These are phyloP conservation scores for Ephialtes manifestator DNA, from an alignment of 2,888 invertebrate genomes.

Conservation along the genomic window DNA sequence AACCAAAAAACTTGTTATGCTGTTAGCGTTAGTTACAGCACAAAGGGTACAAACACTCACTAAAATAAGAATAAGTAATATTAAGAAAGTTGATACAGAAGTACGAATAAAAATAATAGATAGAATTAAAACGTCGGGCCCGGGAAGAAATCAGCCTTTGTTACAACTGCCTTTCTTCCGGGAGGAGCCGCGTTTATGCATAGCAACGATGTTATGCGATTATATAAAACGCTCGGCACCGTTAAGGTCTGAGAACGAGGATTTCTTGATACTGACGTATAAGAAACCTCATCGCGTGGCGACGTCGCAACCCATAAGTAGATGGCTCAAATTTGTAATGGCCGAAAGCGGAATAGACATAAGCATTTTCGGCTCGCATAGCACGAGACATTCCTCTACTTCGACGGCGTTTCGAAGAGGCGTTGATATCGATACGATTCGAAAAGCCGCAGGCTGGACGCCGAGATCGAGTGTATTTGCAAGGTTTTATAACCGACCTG, in stretches of 20 bases:
- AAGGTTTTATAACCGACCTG: constrained; percentile 27
- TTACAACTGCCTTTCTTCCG: constrained; percentile 14
- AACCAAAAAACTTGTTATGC: constrained; percentile 40
- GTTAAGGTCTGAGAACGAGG: not conserved
- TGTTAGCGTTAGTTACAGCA: constrained; percentile 35
- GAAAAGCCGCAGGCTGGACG: constrained; percentile 37
- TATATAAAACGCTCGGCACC: constrained; percentile 5
- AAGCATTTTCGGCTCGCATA: constrained; percentile 33
- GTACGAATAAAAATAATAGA: constrained; percentile 32
- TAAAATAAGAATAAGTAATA: constrained; percentile 28
- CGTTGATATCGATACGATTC: constrained; percentile 23
- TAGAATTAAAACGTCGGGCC: constrained; percentile 38
- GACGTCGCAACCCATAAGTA: constrained; percentile 14
- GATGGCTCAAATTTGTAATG: constrained; percentile 31
- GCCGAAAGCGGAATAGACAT: constrained; percentile 27
- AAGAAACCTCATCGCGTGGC: constrained; percentile 19
- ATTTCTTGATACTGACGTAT: constrained; percentile 10
- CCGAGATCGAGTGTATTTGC: constrained; percentile 29
- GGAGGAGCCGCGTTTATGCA: constrained; percentile 15
- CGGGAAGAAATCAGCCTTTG: constrained; percentile 12
- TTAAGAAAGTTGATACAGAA: not conserved
- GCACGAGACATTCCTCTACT: constrained; percentile 10
- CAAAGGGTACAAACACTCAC: constrained; percentile 40
- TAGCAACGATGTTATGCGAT: not conserved
- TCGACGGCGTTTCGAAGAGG: constrained; percentile 24